Evolutionary conservation across 1,140 invertebrate genomes (phyloP).

Genomic region (Acromyrmex heyeri): DNA sequence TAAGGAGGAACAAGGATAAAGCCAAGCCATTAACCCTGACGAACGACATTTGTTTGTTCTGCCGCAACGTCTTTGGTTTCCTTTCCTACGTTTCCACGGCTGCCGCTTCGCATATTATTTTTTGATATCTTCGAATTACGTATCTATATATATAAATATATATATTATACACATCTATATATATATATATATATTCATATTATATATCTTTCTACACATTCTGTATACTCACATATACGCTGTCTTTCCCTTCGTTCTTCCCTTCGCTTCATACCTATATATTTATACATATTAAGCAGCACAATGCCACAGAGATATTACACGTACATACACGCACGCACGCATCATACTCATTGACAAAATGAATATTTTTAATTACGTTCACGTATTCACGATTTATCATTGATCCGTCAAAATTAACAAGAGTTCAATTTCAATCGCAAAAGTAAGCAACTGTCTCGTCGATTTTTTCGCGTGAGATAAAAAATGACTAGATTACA

Average conservation of each 20-base stretch:
- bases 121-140: conserved; percentile 65
- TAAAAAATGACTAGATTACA: neutral
- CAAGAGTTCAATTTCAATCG: neutral
- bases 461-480: conserved; percentile 9
- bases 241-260: conserved; percentile 21
- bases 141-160: conserved; percentile 44
- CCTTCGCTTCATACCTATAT: conserved; percentile 51
- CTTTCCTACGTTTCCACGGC: conserved; percentile 63
- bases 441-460: neutral
- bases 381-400: neutral
- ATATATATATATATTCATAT: conserved; percentile 38
- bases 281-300: conserved; percentile 51
- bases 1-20: conserved; percentile 60
- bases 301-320: conserved; percentile 36
- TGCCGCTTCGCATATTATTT: conserved; percentile 73
- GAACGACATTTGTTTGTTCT: conserved; percentile 69
- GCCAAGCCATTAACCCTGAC: conserved; percentile 64
- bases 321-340: conserved; percentile 34
- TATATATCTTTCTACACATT: conserved; percentile 57
- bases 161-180: conserved; percentile 19
- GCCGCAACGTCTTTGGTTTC: conserved; percentile 58
- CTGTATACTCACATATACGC: conserved; percentile 39
- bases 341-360: conserved; percentile 25
- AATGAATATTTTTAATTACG: conserved; percentile 2
- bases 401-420: neutral